A percentile compares a stretch with the other conserved stretches of the same genome.
Conservation (phyloP, 2,113 vertebrate genomes). For the Thinocorus orbignyianus region DNA sequence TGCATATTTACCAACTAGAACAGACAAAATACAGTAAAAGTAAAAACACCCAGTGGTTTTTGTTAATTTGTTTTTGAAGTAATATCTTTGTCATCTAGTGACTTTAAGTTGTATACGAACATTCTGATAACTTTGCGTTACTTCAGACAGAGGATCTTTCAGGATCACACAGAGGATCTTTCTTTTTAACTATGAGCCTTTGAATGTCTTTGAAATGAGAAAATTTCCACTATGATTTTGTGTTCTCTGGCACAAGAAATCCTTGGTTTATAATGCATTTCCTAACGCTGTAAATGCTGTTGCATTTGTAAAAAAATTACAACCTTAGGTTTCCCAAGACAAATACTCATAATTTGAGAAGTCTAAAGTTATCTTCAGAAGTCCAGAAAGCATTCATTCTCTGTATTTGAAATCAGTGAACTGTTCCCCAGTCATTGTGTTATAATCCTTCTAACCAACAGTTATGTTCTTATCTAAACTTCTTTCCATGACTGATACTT, state of each 20-base stretch:
- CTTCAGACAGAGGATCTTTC: neutral
- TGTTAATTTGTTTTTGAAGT: neutral
- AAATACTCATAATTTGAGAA: neutral
- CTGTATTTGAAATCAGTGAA: rapidly evolving
- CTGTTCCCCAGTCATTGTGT: neutral
- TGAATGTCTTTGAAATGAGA: neutral
- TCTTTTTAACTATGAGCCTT: neutral
- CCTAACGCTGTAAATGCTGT: rapidly evolving
- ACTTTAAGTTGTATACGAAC: neutral
- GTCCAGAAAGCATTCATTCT: neutral
- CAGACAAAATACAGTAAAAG: neutral
- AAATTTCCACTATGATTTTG: neutral
- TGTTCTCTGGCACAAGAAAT: neutral
- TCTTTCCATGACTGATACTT: neutral
- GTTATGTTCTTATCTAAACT: neutral
- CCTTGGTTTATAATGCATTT: neutral
- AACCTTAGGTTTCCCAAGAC: neutral
- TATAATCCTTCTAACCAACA: neutral
- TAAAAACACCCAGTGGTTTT: rapidly evolving
- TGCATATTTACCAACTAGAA: neutral
- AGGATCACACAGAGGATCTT: neutral
- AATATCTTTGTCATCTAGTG: neutral
- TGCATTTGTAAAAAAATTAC: neutral
- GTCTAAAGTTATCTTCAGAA: neutral
- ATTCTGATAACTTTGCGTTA: neutral